Percentiles rank a stretch among this genome's conserved stretches.
phyloP scores from a whole-genome alignment of 1,140 invertebrate species.

The Bombus polaris region DNA sequence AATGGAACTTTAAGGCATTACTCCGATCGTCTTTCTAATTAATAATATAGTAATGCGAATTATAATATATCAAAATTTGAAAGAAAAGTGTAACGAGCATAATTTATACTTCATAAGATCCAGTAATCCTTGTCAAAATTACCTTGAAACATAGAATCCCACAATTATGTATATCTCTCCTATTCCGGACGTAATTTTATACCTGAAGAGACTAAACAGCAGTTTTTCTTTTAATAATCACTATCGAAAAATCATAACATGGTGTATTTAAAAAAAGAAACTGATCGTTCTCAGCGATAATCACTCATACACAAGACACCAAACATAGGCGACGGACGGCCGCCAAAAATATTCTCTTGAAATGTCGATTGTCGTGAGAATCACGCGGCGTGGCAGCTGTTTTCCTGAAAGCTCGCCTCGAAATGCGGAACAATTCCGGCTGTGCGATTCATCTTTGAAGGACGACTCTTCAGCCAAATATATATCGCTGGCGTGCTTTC shows the following conservation, averaged over 20 bases:
- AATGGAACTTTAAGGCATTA: too few relatives aligned
- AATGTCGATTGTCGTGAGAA: background rate
- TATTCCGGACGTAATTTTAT: background rate
- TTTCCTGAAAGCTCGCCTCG: conserved; percentile 5
- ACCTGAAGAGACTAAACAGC: background rate
- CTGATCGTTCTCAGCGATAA: background rate
- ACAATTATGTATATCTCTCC: background rate
- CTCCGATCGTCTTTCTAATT: too few relatives aligned
- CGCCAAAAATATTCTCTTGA: conserved; percentile 6
- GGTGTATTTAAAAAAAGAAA: background rate
- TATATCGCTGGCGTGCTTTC: conserved; percentile 59
- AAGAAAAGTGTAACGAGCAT: too few relatives aligned
- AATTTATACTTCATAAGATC: too few relatives aligned
- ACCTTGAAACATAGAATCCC: too few relatives aligned
- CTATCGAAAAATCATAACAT: too few relatives aligned
- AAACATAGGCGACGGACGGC: background rate
- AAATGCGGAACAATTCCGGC: conserved; percentile 20
- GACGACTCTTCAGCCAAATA: conserved; percentile 58
- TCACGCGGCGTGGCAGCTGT: background rate
- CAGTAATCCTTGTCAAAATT: too few relatives aligned
- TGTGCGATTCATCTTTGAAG: conserved; percentile 33
- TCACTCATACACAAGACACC: background rate
- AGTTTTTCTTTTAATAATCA: too few relatives aligned
- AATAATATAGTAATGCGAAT: too few relatives aligned
- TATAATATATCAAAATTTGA: too few relatives aligned